A percentile compares a stretch with the other conserved stretches of the same genome.
Conservation (phyloP, 1,140 invertebrate species). For the Brachionus paranguensis region DNA sequence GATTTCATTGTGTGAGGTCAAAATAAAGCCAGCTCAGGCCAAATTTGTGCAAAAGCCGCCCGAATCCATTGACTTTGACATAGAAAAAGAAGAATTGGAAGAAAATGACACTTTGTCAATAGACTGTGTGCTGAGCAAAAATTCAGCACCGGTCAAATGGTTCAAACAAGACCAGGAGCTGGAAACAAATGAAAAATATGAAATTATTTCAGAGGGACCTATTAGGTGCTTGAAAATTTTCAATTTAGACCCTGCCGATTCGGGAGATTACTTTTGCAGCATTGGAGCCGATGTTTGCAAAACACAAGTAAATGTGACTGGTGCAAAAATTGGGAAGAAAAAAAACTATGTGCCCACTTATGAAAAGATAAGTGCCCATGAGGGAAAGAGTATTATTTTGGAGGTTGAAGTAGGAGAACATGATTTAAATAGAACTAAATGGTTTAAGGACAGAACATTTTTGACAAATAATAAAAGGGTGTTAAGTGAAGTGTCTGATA, state of each 20-base stretch:
- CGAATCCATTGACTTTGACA: neutral
- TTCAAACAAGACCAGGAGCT: constrained; percentile 6
- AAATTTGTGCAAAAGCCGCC: constrained; percentile 6
- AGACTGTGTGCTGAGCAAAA: constrained; percentile 14
- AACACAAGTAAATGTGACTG: neutral
- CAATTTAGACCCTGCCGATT: neutral
- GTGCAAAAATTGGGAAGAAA: neutral
- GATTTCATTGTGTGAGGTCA: constrained; percentile 12
- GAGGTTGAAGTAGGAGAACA: neutral
- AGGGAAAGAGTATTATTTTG: neutral
- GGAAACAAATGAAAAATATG: constrained; percentile 1
- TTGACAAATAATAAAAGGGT: neutral
- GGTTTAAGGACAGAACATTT: neutral
- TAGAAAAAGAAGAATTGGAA: neutral
- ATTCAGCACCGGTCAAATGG: constrained; percentile 9
- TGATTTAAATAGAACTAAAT: neutral
- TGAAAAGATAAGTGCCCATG: constrained; percentile 3
- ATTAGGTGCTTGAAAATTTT: constrained; percentile 10
- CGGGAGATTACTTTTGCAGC: neutral
- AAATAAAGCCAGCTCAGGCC: neutral
- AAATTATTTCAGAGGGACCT: constrained; percentile 25
- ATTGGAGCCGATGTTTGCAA: constrained; percentile 2
- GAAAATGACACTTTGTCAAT: constrained; percentile 23
- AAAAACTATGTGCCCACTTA: neutral
- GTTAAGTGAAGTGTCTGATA: neutral